Conservation (phyloP, 2,888 invertebrate species). For the Melieria picta region DNA sequence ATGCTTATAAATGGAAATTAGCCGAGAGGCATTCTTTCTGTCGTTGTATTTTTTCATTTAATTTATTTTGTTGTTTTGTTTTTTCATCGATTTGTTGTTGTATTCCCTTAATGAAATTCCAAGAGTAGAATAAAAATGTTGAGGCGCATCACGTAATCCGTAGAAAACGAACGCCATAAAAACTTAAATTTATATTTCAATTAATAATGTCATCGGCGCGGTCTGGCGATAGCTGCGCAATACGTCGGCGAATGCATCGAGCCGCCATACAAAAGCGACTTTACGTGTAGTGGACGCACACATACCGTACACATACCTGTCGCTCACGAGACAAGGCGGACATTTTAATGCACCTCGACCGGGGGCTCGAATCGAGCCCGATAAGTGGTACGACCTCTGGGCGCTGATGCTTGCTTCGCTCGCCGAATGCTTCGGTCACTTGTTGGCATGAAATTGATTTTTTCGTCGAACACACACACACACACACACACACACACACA, state of each 20-base stretch:
- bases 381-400: no score
- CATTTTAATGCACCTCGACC: slow-evolving; percentile 22
- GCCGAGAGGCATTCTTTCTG: slow-evolving; percentile 34
- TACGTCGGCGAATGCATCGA: neutral
- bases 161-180: slow-evolving; percentile 52
- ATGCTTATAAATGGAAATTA: slow-evolving; percentile 54
- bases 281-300: slow-evolving; percentile 29
- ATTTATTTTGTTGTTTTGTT: neutral
- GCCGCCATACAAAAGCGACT: slow-evolving; percentile 16
- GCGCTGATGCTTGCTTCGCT: no score
- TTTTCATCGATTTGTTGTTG: neutral
- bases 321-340: slow-evolving; percentile 13
- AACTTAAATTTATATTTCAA: slow-evolving; percentile 64
- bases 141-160: slow-evolving; percentile 53
- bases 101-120: slow-evolving; percentile 28
- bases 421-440: no score
- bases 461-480: no score
- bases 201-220: slow-evolving; percentile 57
- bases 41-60: slow-evolving; percentile 18
- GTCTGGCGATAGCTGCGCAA: slow-evolving; percentile 1
- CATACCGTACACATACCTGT: slow-evolving; percentile 20
- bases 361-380: no score
- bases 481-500: no score
- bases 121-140: slow-evolving; percentile 22
- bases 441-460: no score